Evolutionary conservation across 2,888 invertebrate genomes (phyloP), one percentile per base, ranked within the genome.

Genomic region (Dicycla oo): DNA sequence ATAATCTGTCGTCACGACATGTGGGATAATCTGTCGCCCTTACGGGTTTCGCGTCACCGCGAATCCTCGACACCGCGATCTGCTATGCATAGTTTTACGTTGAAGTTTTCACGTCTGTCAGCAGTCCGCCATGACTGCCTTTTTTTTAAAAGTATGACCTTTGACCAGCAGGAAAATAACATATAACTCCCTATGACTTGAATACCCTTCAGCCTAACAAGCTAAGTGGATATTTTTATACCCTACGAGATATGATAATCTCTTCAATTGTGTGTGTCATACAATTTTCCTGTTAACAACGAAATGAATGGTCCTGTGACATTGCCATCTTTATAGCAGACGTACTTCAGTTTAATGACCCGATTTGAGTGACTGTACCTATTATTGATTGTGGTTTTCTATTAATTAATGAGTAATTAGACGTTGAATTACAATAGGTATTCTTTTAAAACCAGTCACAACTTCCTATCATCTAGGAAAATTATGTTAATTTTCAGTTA

Each of bases 211-310:
- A 53, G n/a, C 0, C 18, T 81, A 73, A 81, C 62, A 77, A 81
- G 69, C 61, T 54, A 63, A 71, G 49, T 49, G 23, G 56, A 20
- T 72, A 57, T 63, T 69, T 79, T 73, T 72, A 77, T 73, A 47
- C 15, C 40, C 40, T 69, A 67, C n/a, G 30, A 81, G 69, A 67
- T 67, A 69, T 66, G 69, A 77, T 77, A 69, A 77, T 69, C 73
- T 69, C 51, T 77, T 64, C 81, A 78, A 81, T 78, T 78, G 78
- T 43, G 23, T 57, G 45, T 58, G 74, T 68, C 78, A 64, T 47
- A 66, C 40, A 75, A 72, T 79, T 79, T 69, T 75, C 81, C 71
- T 81, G 67, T 79, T 75, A 69, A 58, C 60, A 53, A 53, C 47
- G 40, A 54, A 74, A 68, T 69, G 54, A 69, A 69, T 81, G 40